Base-by-base conservation (phyloP, 1,140 invertebrate species). In the Papilio dardanus region DNA sequence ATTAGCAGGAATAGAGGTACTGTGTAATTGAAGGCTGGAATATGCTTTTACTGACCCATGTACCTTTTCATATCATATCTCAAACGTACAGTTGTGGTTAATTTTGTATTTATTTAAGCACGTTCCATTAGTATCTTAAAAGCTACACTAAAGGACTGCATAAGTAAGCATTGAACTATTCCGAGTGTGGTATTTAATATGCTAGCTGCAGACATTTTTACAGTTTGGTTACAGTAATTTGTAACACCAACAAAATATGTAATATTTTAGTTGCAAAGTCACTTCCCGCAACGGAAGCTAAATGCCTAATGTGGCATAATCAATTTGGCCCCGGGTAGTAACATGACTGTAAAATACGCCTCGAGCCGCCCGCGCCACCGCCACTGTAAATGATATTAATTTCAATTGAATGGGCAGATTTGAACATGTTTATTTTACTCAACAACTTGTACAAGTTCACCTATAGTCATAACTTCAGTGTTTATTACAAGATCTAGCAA, bases 271-370 rank as follows among this genome's bases (percentile, higher is more conserved):
- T 54, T 24, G 21, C 50, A 24, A 46, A 46, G 19, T 54, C 50
- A 54, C 8, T 54, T 21, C 5, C 19, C 7, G 21, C 21, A 54
- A 24, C 0, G 8, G 19, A 12, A 54, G 21, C 50, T 54, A 54
- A 54, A 54, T 54, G 12, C 46, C 46, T 54, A 24, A 54, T 54
- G 46, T 19, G n/a, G 46, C 12, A 54, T 54, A 54, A 54, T 5
- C 40, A 46, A 46, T 19, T 46, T 19, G 19, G 42, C 42, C 42
- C 42, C 16, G 42, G n/a, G 58, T 30, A 33, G 65, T 66, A 66
- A 31, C 65, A 31, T 66, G 65, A 31, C 24, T 66, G 65, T 66
- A 66, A 66, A 66, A 62, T 62, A 30, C 28, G 58, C 28, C 65
- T n/a, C 28, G 16, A 66, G 30, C 65, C 30, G 28, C 16, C 65